phyloP scores from a whole-genome alignment of 2,888 invertebrate species.

The Lepidochrysops patricia region DNA sequence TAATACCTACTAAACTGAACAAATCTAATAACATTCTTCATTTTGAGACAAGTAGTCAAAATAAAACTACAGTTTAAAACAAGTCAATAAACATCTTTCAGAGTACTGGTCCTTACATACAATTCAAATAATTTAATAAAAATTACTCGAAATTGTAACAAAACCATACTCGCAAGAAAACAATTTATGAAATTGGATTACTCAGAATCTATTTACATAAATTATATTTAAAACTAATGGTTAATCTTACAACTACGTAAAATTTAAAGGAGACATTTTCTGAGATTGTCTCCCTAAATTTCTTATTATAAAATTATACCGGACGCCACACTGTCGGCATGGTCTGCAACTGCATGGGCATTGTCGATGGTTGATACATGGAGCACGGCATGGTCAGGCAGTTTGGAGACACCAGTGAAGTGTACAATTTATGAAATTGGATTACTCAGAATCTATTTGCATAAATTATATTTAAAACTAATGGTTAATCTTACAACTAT shows the following conservation, averaged over 20 bases:
- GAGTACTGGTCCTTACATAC: not conserved
- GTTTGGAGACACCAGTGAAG: slow-evolving; percentile 36
- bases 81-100: not conserved
- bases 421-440: slow-evolving; percentile 20
- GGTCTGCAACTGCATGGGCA: not conserved
- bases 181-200: not conserved
- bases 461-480: not conserved
- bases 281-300: not conserved
- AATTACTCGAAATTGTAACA: not conserved
- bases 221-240: not conserved
- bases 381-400: slow-evolving; percentile 36
- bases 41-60: not conserved
- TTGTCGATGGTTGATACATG: not conserved
- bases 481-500: not conserved
- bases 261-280: not conserved
- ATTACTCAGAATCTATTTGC: not conserved
- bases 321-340: not conserved
- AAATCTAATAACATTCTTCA: not conserved
- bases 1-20: not conserved
- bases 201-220: not conserved
- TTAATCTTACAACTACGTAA: not conserved
- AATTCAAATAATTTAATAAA: not conserved
- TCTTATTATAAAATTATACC: not conserved
- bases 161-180: not conserved
- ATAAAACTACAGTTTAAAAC: not conserved